Percentiles rank a stretch among this genome's conserved stretches.
phyloP scores from a whole-genome alignment of 2,113 vertebrate species.

The Myocastor coypus region DNA sequence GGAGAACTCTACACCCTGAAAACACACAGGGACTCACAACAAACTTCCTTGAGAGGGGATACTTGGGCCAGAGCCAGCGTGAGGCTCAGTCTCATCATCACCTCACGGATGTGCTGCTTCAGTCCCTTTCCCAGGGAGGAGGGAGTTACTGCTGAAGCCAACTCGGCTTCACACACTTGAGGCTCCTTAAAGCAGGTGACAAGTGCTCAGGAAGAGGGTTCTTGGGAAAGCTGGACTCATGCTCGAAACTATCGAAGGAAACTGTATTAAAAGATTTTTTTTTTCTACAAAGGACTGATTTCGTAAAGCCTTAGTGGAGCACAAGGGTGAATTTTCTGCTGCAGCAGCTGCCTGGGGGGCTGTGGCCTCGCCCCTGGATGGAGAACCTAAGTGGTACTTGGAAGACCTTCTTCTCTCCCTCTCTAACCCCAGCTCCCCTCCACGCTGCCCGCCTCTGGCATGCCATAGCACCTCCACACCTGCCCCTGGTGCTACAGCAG shows the following conservation, averaged over 20 bases:
- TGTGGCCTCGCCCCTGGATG: too few relatives aligned
- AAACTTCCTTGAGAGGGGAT: not conserved
- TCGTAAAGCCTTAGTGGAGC: not conserved
- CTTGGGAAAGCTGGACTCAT: not conserved
- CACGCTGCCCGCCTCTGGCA: not conserved
- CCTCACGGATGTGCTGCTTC: fast-evolving
- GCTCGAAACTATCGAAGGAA: not conserved
- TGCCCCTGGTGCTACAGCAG: not conserved
- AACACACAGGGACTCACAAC: not conserved
- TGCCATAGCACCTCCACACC: too few relatives aligned
- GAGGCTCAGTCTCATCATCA: fast-evolving
- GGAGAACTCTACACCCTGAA: not conserved
- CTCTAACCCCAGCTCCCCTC: not conserved
- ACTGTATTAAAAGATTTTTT: not conserved
- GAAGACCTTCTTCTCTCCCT: too few relatives aligned
- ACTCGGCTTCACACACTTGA: too few relatives aligned
- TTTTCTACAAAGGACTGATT: not conserved
- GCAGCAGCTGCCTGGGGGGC: not conserved
- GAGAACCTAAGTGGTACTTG: not conserved
- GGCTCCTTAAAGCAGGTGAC: not conserved
- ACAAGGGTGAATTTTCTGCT: not conserved
- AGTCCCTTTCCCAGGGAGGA: too few relatives aligned
- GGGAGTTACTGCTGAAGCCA: not conserved
- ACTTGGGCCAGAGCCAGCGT: not conserved
- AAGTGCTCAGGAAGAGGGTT: not conserved